phyloP scores from a whole-genome alignment of 2,113 vertebrate species.

The Edolisoma coerulescens region DNA sequence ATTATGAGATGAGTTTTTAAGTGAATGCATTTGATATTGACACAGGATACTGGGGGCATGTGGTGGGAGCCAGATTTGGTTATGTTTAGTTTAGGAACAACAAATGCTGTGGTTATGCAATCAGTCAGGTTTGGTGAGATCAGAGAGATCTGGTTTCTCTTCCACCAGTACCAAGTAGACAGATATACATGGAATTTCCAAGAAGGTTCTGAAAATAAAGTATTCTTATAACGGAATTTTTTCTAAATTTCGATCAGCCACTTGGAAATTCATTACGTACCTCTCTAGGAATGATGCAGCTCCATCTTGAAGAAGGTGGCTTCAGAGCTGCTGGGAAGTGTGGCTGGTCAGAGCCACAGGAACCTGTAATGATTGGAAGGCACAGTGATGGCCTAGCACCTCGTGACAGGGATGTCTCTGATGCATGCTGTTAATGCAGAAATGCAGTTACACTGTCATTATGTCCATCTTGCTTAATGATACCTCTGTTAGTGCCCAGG shows the following conservation, averaged over 20 bases:
- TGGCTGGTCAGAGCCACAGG: background rate
- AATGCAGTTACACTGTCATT: background rate
- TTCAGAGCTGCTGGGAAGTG: background rate
- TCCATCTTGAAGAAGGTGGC: background rate
- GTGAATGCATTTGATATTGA: background rate
- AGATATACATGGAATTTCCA: background rate
- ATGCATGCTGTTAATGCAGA: background rate
- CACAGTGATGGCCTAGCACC: background rate
- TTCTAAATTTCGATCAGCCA: background rate
- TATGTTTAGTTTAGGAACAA: background rate
- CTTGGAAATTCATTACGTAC: background rate
- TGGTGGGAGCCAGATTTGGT: background rate
- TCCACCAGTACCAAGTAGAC: background rate
- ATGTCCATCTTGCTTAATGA: background rate
- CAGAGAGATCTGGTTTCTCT: background rate
- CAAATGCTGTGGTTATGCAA: background rate
- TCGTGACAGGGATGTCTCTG: background rate
- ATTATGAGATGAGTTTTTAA: background rate
- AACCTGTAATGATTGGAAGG: background rate
- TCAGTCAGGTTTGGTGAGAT: background rate
- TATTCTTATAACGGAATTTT: background rate
- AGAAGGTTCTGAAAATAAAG: background rate
- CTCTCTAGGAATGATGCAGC: background rate
- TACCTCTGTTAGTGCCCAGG: background rate
- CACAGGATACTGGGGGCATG: background rate